Percentiles rank a stretch among this genome's conserved stretches.
These are phyloP conservation scores for Myiothlypis coronata DNA, from an alignment of 2,797 vertebrate species.

Conservation along the genomic window DNA sequence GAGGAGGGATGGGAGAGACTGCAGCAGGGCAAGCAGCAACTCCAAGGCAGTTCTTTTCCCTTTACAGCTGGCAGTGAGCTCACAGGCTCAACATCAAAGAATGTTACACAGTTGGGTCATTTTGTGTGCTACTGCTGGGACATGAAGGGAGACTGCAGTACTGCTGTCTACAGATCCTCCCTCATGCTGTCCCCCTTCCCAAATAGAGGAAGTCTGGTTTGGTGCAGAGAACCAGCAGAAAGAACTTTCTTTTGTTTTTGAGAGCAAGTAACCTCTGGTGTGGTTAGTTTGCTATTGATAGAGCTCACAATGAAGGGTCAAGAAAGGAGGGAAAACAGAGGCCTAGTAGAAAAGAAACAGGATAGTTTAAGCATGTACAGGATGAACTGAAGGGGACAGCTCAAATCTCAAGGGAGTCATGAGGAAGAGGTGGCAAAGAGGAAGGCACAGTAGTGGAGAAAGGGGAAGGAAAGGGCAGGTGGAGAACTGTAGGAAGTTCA, in stretches of 20 bases:
- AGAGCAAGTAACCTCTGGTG: not conserved
- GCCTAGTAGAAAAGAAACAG: not conserved
- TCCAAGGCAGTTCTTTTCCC: not conserved
- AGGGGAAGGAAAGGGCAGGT: not conserved
- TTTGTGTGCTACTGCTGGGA: not conserved
- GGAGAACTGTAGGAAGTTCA: not conserved
- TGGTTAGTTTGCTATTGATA: not conserved
- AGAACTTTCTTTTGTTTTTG: not conserved
- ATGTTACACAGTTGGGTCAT: not conserved
- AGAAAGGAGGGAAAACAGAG: not conserved
- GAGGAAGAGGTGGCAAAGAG: not conserved
- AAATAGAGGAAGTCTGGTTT: not conserved
- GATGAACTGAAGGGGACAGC: not conserved
- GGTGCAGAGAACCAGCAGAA: not conserved
- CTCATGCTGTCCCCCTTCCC: rapidly evolving
- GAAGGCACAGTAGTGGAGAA: not conserved
- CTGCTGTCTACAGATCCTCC: not conserved
- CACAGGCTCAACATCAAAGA: not conserved
- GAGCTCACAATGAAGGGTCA: not conserved
- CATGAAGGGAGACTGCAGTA: not conserved
- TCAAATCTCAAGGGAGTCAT: not conserved
- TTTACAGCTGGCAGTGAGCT: not conserved
- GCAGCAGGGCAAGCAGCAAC: not conserved
- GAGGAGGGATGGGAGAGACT: not conserved
- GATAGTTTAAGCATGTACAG: not conserved